Base-by-base conservation (phyloP, 2,797 vertebrate species). In the Sebastes oblongus region DNA sequence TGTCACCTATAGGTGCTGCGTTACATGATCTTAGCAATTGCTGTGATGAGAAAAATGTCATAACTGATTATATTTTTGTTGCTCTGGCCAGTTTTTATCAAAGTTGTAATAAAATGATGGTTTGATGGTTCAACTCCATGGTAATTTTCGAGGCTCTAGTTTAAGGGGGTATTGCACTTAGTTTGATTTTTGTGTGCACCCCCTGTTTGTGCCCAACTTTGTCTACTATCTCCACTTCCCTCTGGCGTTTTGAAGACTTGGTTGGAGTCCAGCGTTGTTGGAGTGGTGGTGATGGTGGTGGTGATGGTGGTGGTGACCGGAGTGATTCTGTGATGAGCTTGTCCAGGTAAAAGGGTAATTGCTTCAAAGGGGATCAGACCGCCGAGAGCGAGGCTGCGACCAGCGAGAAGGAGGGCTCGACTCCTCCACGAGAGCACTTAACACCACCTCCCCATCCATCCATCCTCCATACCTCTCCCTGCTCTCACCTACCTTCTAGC, bases 321-420 rank as follows among this genome's bases (percentile, higher is more conserved):
- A 81, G 84, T 66, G 87, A 84, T 85, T 90, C 77, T 83, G 89
- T 95, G 93, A 95, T 95, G 93, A 95, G 94, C 94, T 89, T 82
- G 93, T 95, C 92, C 92, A 91, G 96, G 96, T 97, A 93, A 95
- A 97, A 97, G 96, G 96, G 94, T 97, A 97, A 98, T 97, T 97
- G 96, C 95, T 94, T 93, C 94, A 96, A 96, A 97, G 95, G 96
- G 95, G 92, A 93, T 94, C 88, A 83, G 91, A 91, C 85, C 67
- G 85, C 90, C 75, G 25, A 85, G 91, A 92, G 89, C 84, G 50
- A 91, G 86, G 88, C 88, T 88, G 89, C 52, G 88, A 91, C 92
- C 87, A 74, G 87, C 46, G 66, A 83, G 86, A 88, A 78, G 91
- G 89, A 93, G 83, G 93, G 89, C 92, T 93, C 66, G 85, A 91